Conservation (phyloP, 2,888 invertebrate genomes). For the Drosophila rubida region DNA sequence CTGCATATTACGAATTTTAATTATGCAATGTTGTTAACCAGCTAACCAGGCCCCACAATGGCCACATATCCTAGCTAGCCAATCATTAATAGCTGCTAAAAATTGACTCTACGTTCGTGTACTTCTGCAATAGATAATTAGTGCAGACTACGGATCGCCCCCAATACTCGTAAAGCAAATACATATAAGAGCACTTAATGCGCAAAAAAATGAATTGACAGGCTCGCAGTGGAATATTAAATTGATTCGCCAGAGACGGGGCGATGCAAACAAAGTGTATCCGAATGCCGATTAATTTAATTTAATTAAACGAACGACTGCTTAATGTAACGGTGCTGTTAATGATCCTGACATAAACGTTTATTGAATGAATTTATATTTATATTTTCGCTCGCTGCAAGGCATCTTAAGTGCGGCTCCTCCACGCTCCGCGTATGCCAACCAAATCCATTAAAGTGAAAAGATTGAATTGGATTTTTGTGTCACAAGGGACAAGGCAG, state of each 20-base stretch:
- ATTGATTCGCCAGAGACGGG: slow-evolving; percentile 20
- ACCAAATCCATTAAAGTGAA: slow-evolving; percentile 74
- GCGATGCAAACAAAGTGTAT: slow-evolving; percentile 26
- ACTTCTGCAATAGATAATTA: no score
- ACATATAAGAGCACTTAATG: background rate
- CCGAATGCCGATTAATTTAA: slow-evolving; percentile 58
- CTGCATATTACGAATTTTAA: slow-evolving; percentile 21
- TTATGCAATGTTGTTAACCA: background rate
- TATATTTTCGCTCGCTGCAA: slow-evolving; percentile 30
- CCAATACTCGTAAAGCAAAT: no score
- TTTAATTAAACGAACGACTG: slow-evolving; percentile 54
- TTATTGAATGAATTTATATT: slow-evolving; percentile 64
- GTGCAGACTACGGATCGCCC: no score
- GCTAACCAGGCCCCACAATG: background rate
- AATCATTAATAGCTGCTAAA: no score
- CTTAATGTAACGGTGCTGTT: slow-evolving; percentile 64
- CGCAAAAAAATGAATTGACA: slow-evolving; percentile 1
- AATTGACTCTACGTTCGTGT: no score
- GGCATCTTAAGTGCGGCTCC: slow-evolving; percentile 42
- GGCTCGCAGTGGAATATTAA: slow-evolving; percentile 11
- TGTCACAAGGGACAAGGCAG: slow-evolving; percentile 51
- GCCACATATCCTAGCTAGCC: background rate
- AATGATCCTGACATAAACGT: slow-evolving; percentile 65
- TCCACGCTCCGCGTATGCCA: slow-evolving; percentile 25
- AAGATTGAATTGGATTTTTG: slow-evolving; percentile 75